Conservation (phyloP, 1,140 invertebrate genomes). For the Sitobion miscanthi region DNA sequence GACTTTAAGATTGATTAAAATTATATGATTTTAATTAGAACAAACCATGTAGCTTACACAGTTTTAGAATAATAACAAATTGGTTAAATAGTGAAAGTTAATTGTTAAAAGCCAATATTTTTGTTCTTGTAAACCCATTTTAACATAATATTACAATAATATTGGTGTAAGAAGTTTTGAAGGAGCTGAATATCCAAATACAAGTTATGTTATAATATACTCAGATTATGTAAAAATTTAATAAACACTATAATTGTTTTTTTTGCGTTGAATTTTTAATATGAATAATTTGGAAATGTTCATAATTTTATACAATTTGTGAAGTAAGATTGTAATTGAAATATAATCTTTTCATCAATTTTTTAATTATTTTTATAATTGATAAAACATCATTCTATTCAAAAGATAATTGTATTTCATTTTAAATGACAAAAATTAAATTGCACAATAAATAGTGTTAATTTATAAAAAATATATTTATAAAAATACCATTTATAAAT, state of each 20-base stretch:
- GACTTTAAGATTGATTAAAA: no score
- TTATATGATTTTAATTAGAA: background rate
- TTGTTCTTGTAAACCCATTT: background rate
- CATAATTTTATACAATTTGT: background rate
- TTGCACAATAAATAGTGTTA: background rate
- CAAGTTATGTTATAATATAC: background rate
- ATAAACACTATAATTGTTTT: background rate
- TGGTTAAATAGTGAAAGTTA: background rate
- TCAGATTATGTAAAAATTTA: background rate
- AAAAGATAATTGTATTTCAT: background rate
- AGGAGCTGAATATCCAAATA: background rate
- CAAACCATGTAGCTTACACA: background rate
- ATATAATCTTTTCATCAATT: no score
- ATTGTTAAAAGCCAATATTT: background rate
- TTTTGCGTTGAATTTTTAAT: background rate
- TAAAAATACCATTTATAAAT: background rate
- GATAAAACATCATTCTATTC: background rate
- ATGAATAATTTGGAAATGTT: background rate
- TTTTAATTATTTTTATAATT: background rate
- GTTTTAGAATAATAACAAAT: background rate
- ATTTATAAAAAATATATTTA: background rate
- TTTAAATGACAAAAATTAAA: background rate
- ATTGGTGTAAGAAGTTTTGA: background rate
- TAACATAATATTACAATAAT: background rate
- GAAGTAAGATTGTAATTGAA: background rate